Base-by-base conservation (phyloP, 2,797 vertebrate genomes). In the Schizopygopsis malacanthus region DNA sequence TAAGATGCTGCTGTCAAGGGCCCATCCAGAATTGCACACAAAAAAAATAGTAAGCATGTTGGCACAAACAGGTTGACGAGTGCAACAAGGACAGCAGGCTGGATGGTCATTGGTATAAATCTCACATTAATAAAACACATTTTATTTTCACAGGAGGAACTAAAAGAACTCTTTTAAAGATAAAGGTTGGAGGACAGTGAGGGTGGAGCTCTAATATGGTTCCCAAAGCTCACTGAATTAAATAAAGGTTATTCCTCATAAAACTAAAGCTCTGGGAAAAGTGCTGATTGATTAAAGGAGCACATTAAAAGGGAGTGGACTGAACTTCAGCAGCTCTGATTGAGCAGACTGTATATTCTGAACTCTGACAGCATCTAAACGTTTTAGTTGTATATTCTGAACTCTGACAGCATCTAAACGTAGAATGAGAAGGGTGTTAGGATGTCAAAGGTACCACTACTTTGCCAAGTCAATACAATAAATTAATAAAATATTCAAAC, bases 251-350 rank as follows among this genome's bases (percentile, higher is more conserved):
- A 70, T 81, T 87, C 65, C 89, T 89, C 90, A 84, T 92, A 94
- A 93, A 94, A 89, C 75, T 89, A 79, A 78, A 52, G 89, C 89
- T 90, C 90, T 73, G 75, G 88, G 89, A 90, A 92, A 93, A 94
- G 78, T 88, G 91, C 92, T 92, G 92, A 94, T 92, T 94, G 93
- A 95, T 94, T 90, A 92, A 90, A 91, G 87, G 88, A 89, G 90
- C 83, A 85, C 91, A 92, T 93, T 93, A 92, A 93, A 94, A 87
- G 89, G 91, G 87, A 85, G 85, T 91, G 87, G 90, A 67, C 89
- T 89, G 87, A 89, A 91, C 84, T 87, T 91, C 70, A 87, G 91
- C 90, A 92, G 90, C 89, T 92, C 89, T 82, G 88, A 89, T 85
- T 59, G 80, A 87, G 89, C 70, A 82, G 84, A 89, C 77, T 33